Evolutionary conservation across 2,888 invertebrate genomes (phyloP).

Genomic region (Crioceris asparagi): DNA sequence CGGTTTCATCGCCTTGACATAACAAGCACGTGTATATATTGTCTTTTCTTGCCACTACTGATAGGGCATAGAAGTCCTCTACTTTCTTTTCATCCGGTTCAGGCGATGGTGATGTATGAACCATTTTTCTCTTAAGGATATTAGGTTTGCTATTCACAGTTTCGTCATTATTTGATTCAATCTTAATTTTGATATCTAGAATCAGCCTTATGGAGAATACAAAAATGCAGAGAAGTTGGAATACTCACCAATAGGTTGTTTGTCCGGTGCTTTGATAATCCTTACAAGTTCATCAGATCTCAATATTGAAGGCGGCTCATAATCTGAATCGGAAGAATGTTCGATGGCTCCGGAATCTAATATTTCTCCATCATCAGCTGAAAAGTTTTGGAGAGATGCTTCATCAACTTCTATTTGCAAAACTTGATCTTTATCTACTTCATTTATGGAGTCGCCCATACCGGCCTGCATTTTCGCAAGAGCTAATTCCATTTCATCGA

Average conservation of each 20-base stretch:
- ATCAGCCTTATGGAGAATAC: no score
- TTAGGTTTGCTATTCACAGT: conserved; percentile 26
- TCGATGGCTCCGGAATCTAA: conserved; percentile 31
- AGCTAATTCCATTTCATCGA: conserved; percentile 34
- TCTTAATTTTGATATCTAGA: conserved; percentile 25
- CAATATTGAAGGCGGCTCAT: no score
- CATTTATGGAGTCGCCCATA: conserved; percentile 2
- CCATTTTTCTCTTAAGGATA: conserved; percentile 27
- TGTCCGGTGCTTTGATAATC: no score
- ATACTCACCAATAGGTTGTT: no score
- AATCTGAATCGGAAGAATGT: conserved; percentile 33
- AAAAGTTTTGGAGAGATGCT: conserved; percentile 16
- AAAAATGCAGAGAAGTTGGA: no score
- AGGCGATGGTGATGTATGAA: not conserved
- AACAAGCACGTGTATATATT: conserved; percentile 45
- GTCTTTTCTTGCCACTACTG: conserved; percentile 28
- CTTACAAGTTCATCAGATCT: no score
- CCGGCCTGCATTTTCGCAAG: conserved; percentile 33
- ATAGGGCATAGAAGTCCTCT: conserved; percentile 18
- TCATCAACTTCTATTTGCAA: conserved; percentile 20
- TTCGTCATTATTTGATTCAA: conserved; percentile 23
- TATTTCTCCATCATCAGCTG: conserved; percentile 15
- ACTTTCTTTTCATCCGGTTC: conserved; percentile 10
- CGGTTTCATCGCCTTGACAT: conserved; percentile 38
- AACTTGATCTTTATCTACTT: no score